A percentile compares a stretch with the other conserved stretches of the same genome.
These are phyloP conservation scores for Melanogrammus aeglefinus DNA, from an alignment of 2,797 vertebrate species.

Conservation along the genomic window DNA sequence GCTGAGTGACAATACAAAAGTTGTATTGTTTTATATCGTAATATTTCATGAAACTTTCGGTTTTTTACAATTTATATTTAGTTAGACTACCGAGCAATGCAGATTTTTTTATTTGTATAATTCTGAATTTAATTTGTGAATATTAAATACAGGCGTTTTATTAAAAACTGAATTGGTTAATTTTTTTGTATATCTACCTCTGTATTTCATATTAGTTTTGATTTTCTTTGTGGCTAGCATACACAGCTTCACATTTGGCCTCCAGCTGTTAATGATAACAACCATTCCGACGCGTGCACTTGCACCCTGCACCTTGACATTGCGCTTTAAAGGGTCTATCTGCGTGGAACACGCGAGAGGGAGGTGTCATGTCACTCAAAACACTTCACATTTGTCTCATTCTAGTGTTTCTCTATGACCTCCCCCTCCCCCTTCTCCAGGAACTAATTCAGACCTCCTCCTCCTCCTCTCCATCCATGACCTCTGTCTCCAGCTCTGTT, in stretches of 20 bases:
- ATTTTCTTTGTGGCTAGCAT: background rate
- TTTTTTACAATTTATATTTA: background rate
- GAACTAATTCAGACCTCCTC: conserved; percentile 95
- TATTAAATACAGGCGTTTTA: background rate
- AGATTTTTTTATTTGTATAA: background rate
- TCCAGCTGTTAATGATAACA: background rate
- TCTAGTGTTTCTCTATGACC: conserved; percentile 62
- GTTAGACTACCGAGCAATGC: no score
- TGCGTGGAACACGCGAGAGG: background rate
- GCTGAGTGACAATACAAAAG: background rate
- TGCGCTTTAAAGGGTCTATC: background rate
- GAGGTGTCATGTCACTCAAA: background rate
- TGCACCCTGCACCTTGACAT: background rate
- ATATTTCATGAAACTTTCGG: background rate
- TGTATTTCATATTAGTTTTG: background rate
- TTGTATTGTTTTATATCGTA: no score
- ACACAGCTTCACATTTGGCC: background rate
- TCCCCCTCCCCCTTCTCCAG: conserved; percentile 64
- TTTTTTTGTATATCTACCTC: background rate
- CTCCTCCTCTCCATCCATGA: conserved; percentile 88
- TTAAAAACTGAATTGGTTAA: background rate
- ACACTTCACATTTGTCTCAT: conserved; percentile 11
- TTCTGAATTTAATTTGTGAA: background rate
- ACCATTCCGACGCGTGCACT: background rate
- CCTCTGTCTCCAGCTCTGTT: conserved; percentile 83